Conservation (phyloP, 2,113 vertebrate genomes). For the Podiceps cristatus region DNA sequence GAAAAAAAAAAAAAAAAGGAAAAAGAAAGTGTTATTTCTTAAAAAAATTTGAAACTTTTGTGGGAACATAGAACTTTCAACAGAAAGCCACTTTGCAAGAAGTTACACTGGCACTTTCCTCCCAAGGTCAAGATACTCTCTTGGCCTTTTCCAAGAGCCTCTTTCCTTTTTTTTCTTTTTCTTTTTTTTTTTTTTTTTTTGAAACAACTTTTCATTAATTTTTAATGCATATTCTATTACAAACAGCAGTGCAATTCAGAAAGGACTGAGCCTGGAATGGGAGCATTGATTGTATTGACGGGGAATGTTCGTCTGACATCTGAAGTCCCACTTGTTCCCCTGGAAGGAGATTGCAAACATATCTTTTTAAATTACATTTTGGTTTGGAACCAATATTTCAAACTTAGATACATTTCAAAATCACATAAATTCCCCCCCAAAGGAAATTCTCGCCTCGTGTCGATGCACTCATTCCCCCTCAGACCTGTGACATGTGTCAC, state of each 20-base stretch:
- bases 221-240: slow-evolving; percentile 50
- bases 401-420: not conserved
- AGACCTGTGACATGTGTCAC: not conserved
- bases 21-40: not conserved
- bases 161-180: not conserved
- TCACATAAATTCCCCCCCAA: not conserved
- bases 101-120: not conserved
- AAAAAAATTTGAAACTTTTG: not conserved
- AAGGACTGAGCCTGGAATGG: not conserved
- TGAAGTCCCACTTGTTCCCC: not conserved
- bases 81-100: not conserved
- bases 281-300: not conserved
- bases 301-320: not conserved
- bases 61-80: not conserved
- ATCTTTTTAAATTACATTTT: not conserved
- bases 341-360: not conserved
- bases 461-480: not conserved
- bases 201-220: not conserved
- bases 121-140: not conserved
- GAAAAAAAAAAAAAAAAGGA: not conserved
- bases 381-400: not conserved
- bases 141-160: not conserved
- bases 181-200: not conserved
- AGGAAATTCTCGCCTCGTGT: not conserved
- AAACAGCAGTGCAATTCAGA: not conserved